phyloP scores from a whole-genome alignment of 2,113 vertebrate genomes.

The Ursus arctos region DNA sequence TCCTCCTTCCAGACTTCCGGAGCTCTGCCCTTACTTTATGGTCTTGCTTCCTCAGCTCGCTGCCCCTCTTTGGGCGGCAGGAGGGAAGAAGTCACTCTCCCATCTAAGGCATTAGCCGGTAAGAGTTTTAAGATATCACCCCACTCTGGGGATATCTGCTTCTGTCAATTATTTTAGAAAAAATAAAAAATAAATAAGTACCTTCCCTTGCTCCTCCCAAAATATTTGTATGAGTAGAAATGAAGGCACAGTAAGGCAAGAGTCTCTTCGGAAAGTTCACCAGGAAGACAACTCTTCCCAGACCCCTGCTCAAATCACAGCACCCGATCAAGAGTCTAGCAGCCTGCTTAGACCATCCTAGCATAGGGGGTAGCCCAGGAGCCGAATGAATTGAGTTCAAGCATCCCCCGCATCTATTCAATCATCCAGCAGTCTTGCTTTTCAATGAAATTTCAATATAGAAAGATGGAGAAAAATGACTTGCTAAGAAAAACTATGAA shows the following conservation, averaged over 20 bases:
- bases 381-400: not conserved
- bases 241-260: not conserved
- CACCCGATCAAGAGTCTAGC: not conserved
- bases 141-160: not conserved
- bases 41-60: not conserved
- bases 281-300: not conserved
- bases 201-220: too few species aligned
- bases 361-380: not conserved
- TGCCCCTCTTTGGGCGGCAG: not conserved
- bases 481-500: not conserved
- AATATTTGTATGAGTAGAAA: not conserved
- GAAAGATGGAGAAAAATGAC: not conserved
- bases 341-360: not conserved
- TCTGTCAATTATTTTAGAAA: constrained; percentile 11
- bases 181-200: not conserved
- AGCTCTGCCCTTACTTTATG: not conserved
- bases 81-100: not conserved
- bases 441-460: constrained; percentile 36
- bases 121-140: not conserved
- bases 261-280: not conserved
- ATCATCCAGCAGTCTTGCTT: not conserved
- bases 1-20: not conserved
- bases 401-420: not conserved
- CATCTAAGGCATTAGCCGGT: not conserved
- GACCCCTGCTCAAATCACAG: not conserved